These are phyloP conservation scores for Neogale vison DNA, from an alignment of 2,113 vertebrate genomes.

Conservation along the genomic window DNA sequence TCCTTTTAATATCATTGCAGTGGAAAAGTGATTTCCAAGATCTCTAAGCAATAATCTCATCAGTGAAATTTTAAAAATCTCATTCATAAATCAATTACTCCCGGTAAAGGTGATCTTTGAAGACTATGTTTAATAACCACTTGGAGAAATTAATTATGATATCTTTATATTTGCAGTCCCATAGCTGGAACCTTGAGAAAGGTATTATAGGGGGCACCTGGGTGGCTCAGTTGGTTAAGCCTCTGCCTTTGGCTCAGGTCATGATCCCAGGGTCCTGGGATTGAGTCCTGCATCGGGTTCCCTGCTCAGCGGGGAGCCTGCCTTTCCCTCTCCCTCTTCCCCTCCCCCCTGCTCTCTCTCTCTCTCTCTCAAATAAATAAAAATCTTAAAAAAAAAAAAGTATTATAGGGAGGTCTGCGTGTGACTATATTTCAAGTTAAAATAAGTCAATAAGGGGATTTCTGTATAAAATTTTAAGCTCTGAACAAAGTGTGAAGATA, in stretches of 20 bases:
- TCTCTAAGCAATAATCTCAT: background rate
- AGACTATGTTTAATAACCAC: background rate
- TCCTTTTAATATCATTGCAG: background rate
- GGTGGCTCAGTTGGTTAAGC: too few relatives aligned
- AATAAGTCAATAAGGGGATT: constrained; percentile 17
- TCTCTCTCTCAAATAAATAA: too few relatives aligned
- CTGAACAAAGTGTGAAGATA: too few relatives aligned
- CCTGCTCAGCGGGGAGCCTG: too few relatives aligned
- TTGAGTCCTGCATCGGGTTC: too few relatives aligned
- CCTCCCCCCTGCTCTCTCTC: too few relatives aligned
- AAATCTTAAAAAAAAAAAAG: too few relatives aligned
- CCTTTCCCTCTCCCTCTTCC: too few relatives aligned
- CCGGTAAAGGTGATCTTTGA: background rate
- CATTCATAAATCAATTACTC: background rate
- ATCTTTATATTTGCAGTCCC: background rate
- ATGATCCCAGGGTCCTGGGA: too few relatives aligned
- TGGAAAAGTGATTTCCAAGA: background rate
- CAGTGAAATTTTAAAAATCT: background rate
- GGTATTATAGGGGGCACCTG: background rate
- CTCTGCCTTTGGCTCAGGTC: too few relatives aligned
- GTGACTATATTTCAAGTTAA: background rate
- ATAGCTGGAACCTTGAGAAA: background rate
- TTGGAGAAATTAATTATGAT: constrained; percentile 9
- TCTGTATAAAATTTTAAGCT: background rate
- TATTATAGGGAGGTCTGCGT: background rate